Evolutionary conservation across 2,888 invertebrate species (phyloP), one percentile per base, ranked within the genome.

Genomic region (Ophion costatus): DNA sequence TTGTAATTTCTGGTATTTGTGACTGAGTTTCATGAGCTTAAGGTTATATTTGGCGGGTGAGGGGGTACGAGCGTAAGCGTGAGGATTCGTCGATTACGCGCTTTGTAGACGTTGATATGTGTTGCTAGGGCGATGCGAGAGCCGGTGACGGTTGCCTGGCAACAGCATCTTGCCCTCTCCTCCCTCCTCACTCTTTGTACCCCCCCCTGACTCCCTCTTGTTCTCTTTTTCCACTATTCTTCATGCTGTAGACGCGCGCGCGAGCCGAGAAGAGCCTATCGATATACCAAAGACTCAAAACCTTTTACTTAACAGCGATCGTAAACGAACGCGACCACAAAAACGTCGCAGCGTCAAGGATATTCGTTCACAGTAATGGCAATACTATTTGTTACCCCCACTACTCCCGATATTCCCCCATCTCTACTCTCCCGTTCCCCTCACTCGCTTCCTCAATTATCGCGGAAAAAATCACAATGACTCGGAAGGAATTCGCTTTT

Each of bases 71-170:
- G 66, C 20, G 56, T 80, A 73, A 59, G 77, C 45, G 9, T 45
- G 45, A 14, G 45, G 14, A 10, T 14, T 82, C 56, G 63, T 77
- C 75, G 75, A 77, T 84, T 74, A 80, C 85, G 78, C 78, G 86
- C 70, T 82, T 57, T 20, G 61, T 24, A 61, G 45, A 69, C 63
- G 71, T 73, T 77, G 77, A 83, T 87, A 90, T 92, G 86, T 88
- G 91, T 92, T 91, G 91, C 90, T 90, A 89, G 85, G 90, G 89
- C 88, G 86, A 86, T 84, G 84, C 83, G 86, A 86, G 90, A 89
- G 88, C 88, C 90, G 89, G 92, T 92, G 90, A 90, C 84, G 89
- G 92, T 92, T 92, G 92, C 92, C 85, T 91, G 86, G 92, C 92
- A 92, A 93, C 92, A 91, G 89, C 91, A 91, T 92, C 91, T 76